Percentiles rank a stretch among this genome's conserved stretches.
phyloP scores from a whole-genome alignment of 1,140 invertebrate species.

The Microplitis mediator region DNA sequence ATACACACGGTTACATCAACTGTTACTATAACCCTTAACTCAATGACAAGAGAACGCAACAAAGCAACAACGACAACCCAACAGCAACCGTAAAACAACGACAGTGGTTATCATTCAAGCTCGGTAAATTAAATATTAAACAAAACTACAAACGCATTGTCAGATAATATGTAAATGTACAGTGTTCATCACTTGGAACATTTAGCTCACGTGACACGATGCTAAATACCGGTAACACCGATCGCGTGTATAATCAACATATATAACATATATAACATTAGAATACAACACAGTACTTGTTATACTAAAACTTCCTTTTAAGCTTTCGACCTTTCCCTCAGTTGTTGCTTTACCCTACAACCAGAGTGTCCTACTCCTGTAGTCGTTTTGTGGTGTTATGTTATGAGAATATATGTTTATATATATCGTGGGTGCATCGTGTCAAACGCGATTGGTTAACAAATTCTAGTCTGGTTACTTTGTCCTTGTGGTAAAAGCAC shows the following conservation, averaged over 20 bases:
- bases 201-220: too few species aligned
- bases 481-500: background rate
- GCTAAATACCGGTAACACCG: constrained; percentile 9
- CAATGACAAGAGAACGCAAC: too few species aligned
- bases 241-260: constrained; percentile 23
- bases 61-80: too few species aligned
- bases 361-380: background rate
- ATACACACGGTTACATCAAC: too few species aligned
- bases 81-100: too few species aligned
- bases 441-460: constrained; percentile 20
- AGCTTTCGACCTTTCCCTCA: too few species aligned
- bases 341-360: background rate
- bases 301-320: background rate
- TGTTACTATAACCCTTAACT: too few species aligned
- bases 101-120: too few species aligned
- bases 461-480: constrained; percentile 1
- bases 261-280: constrained; percentile 7
- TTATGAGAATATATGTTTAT: background rate
- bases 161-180: too few species aligned
- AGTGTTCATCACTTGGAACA: too few species aligned
- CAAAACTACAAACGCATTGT: too few species aligned
- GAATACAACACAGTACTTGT: background rate
- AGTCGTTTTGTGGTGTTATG: background rate
- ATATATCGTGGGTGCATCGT: background rate
- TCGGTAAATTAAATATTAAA: too few species aligned